These are phyloP conservation scores for Tachuris rubrigastra DNA, from an alignment of 2,113 vertebrate genomes.

Conservation along the genomic window DNA sequence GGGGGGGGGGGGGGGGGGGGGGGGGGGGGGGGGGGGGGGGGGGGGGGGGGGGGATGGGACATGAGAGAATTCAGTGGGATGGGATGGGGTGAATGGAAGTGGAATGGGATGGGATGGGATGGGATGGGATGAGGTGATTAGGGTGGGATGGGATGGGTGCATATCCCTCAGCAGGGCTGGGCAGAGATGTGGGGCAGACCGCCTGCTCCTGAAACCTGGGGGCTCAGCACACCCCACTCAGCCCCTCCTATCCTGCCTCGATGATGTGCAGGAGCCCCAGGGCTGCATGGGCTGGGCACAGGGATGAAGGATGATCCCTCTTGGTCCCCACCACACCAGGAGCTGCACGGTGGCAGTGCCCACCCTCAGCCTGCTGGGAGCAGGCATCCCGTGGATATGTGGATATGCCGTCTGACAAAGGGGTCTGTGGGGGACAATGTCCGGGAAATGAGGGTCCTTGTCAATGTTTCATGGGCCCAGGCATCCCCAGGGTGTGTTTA, in stretches of 20 bases:
- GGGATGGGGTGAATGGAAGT: too few species aligned
- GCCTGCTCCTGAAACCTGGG: rapidly evolving
- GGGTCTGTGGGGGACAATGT: not conserved
- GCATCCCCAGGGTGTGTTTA: constrained; percentile 63
- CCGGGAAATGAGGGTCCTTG: not conserved
- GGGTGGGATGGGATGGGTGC: not conserved
- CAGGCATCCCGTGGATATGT: rapidly evolving
- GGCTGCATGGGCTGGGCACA: not conserved
- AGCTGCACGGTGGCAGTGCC: not conserved
- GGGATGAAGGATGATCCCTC: rapidly evolving
- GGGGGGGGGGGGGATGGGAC: too few species aligned
- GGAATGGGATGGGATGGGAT: not conserved
- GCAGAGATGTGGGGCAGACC: not conserved
- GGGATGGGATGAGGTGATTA: not conserved
- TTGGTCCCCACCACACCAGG: not conserved
- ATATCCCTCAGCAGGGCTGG: rapidly evolving
- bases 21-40: too few species aligned
- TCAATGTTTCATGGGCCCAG: constrained; percentile 63
- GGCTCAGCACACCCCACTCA: not conserved
- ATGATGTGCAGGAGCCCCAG: rapidly evolving
- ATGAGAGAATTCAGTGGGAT: too few species aligned
- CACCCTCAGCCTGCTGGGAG: not conserved
- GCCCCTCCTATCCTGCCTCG: not conserved
- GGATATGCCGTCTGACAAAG: not conserved
- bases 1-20: too few species aligned